Percentiles rank a stretch among this genome's conserved stretches.
phyloP scores from a whole-genome alignment of 2,113 vertebrate genomes.

The Castor canadensis region DNA sequence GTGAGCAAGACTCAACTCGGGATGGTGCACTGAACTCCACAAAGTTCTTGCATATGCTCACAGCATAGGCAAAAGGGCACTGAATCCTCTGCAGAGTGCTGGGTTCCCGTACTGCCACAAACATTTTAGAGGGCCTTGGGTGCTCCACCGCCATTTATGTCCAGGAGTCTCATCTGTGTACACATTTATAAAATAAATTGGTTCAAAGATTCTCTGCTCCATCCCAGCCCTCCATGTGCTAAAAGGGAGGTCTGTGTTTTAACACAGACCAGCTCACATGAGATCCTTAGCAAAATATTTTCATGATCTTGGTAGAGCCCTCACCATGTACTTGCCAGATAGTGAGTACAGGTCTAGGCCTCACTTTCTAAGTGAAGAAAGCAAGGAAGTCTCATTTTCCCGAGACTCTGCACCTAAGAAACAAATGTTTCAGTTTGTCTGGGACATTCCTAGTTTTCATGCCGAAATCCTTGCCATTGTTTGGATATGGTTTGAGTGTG shows the following conservation, averaged over 20 bases:
- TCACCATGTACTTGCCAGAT: neutral
- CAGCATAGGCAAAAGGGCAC: neutral
- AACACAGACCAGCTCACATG: neutral
- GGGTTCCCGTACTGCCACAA: neutral
- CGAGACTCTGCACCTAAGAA: fast-evolving
- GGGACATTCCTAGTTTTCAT: neutral
- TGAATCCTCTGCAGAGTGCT: no score
- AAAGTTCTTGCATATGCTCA: neutral
- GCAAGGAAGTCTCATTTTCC: neutral
- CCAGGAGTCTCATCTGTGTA: neutral
- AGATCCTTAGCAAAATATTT: neutral
- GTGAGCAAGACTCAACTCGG: neutral
- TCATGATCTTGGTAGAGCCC: fast-evolving
- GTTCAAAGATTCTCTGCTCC: neutral
- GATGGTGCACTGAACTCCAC: neutral
- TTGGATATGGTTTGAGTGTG: neutral
- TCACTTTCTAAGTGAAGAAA: neutral
- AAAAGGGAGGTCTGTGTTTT: neutral
- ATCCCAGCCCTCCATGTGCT: neutral
- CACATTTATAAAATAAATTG: neutral
- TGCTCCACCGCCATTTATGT: fast-evolving
- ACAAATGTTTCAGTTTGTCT: neutral
- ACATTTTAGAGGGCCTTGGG: no score
- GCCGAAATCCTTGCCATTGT: neutral
- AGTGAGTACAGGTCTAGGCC: fast-evolving